These are phyloP conservation scores for Hypena proboscidalis DNA, from an alignment of 2,888 invertebrate species.

Conservation along the genomic window DNA sequence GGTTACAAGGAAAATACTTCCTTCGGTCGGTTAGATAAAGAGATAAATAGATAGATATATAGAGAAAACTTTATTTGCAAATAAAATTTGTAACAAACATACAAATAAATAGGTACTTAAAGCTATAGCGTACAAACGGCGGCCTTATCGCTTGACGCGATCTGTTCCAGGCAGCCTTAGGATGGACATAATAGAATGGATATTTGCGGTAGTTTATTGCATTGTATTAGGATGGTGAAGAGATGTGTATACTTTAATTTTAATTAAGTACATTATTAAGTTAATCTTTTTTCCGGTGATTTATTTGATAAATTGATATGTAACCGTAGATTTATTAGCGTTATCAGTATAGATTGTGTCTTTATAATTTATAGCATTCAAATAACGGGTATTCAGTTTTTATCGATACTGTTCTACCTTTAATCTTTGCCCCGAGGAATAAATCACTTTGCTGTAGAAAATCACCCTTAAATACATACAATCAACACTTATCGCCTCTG, in stretches of 20 bases:
- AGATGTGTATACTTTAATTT: slow-evolving; percentile 4
- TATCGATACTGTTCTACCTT: slow-evolving; percentile 28
- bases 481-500: slow-evolving; percentile 29
- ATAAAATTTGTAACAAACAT: too few relatives aligned
- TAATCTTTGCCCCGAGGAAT: slow-evolving; percentile 38
- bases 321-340: background rate
- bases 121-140: too few relatives aligned
- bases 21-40: background rate
- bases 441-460: slow-evolving; percentile 56
- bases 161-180: too few relatives aligned
- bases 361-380: background rate
- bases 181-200: too few relatives aligned
- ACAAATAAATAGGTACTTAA: too few relatives aligned
- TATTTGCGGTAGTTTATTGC: too few relatives aligned
- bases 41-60: too few relatives aligned
- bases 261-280: too few relatives aligned
- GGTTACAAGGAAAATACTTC: slow-evolving; percentile 17
- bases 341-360: background rate
- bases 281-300: slow-evolving; percentile 8
- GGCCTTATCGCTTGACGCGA: too few relatives aligned
- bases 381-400: slow-evolving; percentile 4
- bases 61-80: too few relatives aligned
- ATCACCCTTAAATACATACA: slow-evolving; percentile 44
- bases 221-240: too few relatives aligned
- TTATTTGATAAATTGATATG: background rate